These are phyloP conservation scores for Pangasius larnaudii DNA, from an alignment of 2,797 vertebrate genomes.

Conservation along the genomic window DNA sequence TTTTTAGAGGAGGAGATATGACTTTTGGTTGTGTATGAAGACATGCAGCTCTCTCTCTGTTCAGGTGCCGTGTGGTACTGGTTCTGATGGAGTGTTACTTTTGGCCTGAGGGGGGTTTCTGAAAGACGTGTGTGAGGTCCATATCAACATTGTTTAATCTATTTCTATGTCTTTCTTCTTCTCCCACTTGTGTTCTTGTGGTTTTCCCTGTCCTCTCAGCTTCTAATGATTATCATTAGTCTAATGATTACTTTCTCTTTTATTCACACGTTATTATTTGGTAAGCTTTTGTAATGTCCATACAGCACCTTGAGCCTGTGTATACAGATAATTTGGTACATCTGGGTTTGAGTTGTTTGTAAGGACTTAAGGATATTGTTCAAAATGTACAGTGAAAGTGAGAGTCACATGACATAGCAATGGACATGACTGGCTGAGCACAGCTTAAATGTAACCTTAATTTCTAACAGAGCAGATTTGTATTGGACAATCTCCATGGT, in stretches of 20 bases:
- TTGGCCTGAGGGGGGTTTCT: background rate
- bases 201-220: background rate
- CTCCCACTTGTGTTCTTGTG: background rate
- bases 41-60: background rate
- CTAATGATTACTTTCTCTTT: background rate
- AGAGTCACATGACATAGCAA: slow-evolving; percentile 21
- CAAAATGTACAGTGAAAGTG: background rate
- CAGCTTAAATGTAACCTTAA: slow-evolving; percentile 60
- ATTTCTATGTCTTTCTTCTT: background rate
- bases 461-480: slow-evolving; percentile 75
- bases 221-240: background rate
- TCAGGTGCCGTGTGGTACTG: background rate
- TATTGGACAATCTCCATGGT: slow-evolving; percentile 72
- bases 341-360: background rate
- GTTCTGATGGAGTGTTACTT: background rate
- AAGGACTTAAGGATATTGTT: background rate
- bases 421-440: slow-evolving; percentile 31
- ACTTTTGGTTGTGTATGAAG: background rate
- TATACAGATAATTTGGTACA: background rate
- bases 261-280: background rate
- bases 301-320: background rate
- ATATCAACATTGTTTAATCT: background rate
- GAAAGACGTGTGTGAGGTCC: background rate
- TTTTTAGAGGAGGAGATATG: background rate
- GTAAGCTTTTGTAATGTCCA: background rate